A percentile compares a stretch with the other conserved stretches of the same genome.
phyloP scores from a whole-genome alignment of 2,113 vertebrate species.

The Ahaetulla prasina region DNA sequence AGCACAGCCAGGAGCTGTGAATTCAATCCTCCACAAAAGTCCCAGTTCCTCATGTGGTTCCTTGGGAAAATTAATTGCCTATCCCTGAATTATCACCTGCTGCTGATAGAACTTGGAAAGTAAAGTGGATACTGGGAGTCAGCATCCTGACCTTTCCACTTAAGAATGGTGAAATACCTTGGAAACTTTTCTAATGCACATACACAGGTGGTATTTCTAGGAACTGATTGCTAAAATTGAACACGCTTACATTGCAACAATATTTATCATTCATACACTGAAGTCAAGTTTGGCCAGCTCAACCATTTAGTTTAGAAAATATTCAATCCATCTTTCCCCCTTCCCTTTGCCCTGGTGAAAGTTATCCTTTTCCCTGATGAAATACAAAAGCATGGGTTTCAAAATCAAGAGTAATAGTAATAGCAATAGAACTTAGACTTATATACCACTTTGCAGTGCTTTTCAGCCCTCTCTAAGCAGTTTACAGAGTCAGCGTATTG shows the following conservation, averaged over 20 bases:
- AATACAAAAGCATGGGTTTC: not conserved
- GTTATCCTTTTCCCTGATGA: not conserved
- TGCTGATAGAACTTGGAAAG: not conserved
- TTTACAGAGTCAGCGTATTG: not conserved
- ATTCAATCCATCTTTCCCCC: not conserved
- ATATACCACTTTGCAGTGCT: not conserved
- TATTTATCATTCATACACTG: not conserved
- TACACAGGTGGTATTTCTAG: not conserved
- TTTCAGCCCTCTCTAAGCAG: not conserved
- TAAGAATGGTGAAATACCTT: not conserved
- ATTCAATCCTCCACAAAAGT: not conserved
- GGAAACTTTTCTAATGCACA: not conserved
- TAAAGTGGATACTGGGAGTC: not conserved
- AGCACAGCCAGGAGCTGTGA: not conserved
- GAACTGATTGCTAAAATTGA: not conserved
- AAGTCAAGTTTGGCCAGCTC: not conserved
- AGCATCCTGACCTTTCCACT: constrained; percentile 7
- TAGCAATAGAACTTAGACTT: not conserved
- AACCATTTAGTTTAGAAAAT: not conserved
- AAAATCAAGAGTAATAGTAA: not conserved
- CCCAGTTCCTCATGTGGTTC: not conserved
- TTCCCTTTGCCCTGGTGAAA: not conserved
- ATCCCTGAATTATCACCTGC: not conserved
- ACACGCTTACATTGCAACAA: not conserved
- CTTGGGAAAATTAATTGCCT: not conserved